These are phyloP conservation scores for Pogonus chalceus DNA, from an alignment of 1,140 invertebrate species.

Conservation along the genomic window DNA sequence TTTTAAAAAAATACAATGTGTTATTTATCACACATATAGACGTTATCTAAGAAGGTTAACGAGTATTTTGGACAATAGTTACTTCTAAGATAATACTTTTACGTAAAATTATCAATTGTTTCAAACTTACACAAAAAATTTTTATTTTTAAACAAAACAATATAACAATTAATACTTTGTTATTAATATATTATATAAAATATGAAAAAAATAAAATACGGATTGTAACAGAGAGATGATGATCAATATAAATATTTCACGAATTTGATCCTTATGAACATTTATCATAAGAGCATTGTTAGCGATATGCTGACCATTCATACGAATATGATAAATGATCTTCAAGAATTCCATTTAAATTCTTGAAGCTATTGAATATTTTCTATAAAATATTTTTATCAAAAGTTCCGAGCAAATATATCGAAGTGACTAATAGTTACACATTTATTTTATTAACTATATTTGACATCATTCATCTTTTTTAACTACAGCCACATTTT, in stretches of 20 bases:
- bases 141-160: no score
- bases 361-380: slow-evolving; percentile 10
- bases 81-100: no score
- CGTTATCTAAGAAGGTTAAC: slow-evolving; percentile 3
- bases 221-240: slow-evolving; percentile 5
- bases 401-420: not conserved
- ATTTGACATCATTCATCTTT: no score
- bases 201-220: slow-evolving; percentile 11
- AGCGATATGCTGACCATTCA: slow-evolving; percentile 9
- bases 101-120: no score
- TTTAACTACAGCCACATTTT: no score
- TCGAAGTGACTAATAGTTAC: no score
- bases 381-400: no score
- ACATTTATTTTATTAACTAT: no score
- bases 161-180: no score
- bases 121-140: no score
- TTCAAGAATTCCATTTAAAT: slow-evolving; percentile 25
- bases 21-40: no score
- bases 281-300: slow-evolving; percentile 1
- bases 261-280: not conserved
- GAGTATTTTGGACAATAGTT: not conserved
- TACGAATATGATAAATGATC: slow-evolving; percentile 26
- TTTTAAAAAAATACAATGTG: no score
- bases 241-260: slow-evolving; percentile 3
- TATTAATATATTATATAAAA: slow-evolving; percentile 10